These are phyloP conservation scores for Eurypyga helias DNA, from an alignment of 2,113 vertebrate species.

Conservation along the genomic window DNA sequence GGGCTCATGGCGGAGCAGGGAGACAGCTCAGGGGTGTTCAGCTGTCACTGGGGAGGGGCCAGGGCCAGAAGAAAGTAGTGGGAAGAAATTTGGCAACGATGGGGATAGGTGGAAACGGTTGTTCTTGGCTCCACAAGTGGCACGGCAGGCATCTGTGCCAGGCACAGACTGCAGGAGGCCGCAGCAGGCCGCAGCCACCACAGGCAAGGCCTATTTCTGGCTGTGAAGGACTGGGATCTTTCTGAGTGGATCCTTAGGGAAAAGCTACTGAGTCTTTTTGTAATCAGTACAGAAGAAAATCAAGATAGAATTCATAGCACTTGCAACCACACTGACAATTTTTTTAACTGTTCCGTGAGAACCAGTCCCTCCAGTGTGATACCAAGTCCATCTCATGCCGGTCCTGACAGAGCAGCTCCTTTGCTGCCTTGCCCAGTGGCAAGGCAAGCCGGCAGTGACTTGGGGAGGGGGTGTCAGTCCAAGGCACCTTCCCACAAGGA, in stretches of 20 bases:
- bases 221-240: neutral
- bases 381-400: neutral
- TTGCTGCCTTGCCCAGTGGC: accelerated
- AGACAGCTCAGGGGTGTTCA: accelerated
- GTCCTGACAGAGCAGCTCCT: neutral
- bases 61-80: accelerated
- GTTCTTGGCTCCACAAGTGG: accelerated
- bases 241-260: neutral
- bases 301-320: neutral
- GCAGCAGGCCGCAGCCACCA: accelerated
- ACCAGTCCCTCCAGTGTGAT: neutral
- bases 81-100: neutral
- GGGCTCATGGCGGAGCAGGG: neutral
- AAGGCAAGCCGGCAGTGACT: neutral
- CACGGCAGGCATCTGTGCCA: accelerated
- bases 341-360: neutral
- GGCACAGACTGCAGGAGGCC: accelerated
- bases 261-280: neutral
- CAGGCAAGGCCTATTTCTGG: neutral
- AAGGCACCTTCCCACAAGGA: neutral
- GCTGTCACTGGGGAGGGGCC: neutral
- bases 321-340: neutral
- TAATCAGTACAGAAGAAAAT: neutral
- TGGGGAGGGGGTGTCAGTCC: neutral
- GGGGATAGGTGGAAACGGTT: neutral